phyloP scores from a whole-genome alignment of 2,888 invertebrate genomes.

The Calliphora vomitoria region DNA sequence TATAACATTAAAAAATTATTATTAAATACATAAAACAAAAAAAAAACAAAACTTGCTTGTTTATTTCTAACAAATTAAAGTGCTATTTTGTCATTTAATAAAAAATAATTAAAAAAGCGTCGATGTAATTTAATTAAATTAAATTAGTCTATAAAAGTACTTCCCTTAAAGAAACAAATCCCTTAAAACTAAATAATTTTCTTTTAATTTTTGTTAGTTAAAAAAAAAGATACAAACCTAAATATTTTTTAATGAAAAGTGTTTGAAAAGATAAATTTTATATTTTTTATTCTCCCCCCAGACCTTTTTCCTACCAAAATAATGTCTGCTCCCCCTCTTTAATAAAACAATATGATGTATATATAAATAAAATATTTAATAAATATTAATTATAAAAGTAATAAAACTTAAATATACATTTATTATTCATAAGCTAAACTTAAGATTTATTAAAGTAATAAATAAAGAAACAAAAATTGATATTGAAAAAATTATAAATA shows the following conservation, averaged over 20 bases:
- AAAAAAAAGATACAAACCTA: conserved; percentile 8
- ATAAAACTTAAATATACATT: conserved; percentile 60
- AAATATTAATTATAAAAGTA: conserved; percentile 21
- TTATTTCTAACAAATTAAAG: conserved; percentile 68
- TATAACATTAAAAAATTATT: conserved; percentile 64
- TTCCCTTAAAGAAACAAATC: conserved; percentile 44
- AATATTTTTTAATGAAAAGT: conserved; percentile 44
- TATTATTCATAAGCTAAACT: conserved; percentile 63
- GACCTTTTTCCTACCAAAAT: conserved; percentile 30
- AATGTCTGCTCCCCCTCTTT: conserved; percentile 14
- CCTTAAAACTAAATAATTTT: conserved; percentile 35
- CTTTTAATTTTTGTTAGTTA: conserved; percentile 58
- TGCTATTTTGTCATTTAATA: conserved; percentile 71
- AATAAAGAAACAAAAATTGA: conserved; percentile 54
- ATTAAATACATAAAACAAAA: conserved; percentile 54
- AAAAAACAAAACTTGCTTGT: conserved; percentile 70
- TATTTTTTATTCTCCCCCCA: conserved; percentile 55
- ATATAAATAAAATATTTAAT: conserved; percentile 64
- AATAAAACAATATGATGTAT: conserved; percentile 59
- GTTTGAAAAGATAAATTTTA: conserved; percentile 50
- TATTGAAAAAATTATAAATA: conserved; percentile 49
- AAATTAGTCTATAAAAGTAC: conserved; percentile 62
- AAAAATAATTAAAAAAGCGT: conserved; percentile 39
- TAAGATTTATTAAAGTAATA: conserved; percentile 58
- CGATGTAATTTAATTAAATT: conserved; percentile 69